A percentile compares a stretch with the other conserved stretches of the same genome.
phyloP scores from a whole-genome alignment of 2,113 vertebrate species.

The Manacus vitellinus region DNA sequence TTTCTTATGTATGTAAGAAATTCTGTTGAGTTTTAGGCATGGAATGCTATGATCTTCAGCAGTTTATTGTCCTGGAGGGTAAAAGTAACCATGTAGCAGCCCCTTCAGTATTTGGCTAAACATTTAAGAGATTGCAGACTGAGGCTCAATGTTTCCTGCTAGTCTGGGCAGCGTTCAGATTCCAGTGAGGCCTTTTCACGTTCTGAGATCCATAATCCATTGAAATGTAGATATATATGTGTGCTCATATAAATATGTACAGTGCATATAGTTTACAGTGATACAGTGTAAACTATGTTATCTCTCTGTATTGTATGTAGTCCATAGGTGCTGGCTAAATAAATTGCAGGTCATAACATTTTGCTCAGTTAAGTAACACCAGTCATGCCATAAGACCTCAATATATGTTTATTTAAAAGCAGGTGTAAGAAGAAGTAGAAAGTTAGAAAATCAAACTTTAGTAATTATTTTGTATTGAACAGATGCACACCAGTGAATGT shows the following conservation, averaged over 20 bases:
- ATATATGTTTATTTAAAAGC: background rate
- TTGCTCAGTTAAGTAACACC: background rate
- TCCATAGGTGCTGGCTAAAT: background rate
- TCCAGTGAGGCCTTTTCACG: background rate
- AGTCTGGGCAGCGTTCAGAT: background rate
- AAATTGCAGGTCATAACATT: background rate
- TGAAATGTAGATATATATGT: background rate
- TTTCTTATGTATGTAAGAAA: background rate
- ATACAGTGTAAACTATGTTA: background rate
- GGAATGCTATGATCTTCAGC: background rate
- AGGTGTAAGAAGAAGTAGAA: background rate
- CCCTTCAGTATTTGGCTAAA: background rate
- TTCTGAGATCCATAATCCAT: background rate
- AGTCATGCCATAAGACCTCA: background rate
- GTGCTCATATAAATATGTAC: background rate
- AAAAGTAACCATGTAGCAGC: background rate
- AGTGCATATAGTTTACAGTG: background rate
- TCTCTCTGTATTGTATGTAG: background rate
- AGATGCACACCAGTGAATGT: background rate
- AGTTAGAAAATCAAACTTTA: background rate
- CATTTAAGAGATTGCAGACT: background rate
- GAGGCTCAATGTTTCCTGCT: background rate
- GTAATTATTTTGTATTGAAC: background rate
- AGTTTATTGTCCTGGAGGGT: background rate
- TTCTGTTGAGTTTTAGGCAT: background rate